Base-by-base conservation (phyloP, 2,888 invertebrate species). In the Hofmannophila pseudospretella region DNA sequence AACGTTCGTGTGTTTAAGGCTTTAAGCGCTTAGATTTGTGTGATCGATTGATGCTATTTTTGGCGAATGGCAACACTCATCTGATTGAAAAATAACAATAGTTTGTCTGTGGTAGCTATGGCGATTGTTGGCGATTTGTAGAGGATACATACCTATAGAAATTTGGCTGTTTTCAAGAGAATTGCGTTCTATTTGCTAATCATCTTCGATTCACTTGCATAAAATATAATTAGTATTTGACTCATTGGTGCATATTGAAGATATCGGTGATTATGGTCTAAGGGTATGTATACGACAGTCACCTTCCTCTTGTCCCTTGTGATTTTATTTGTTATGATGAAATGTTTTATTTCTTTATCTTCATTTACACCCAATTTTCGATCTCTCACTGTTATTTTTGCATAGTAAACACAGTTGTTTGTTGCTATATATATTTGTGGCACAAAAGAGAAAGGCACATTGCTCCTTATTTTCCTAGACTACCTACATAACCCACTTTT, bases 401-500 rank as follows among this genome's bases (percentile, higher is more conserved):
- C n/a, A n/a, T n/a, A 12, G 16, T 10, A 7, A 14, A 26, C n/a
- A 28, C 28, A 32, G 19, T 26, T 30, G 11, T 8, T 16, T 25
- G 10, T 28, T 32, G 13, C 11, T 39, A 9, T 3, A 4, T 2
- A 3, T 23, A 34, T 28, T 27, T 19, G 34, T 28, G 13, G 13
- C 20, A 10, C 33, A 56, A 62, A 74, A 72, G 73, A 75, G 75
- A 75, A 75, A 75, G 75, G 69, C 55, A 49, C 51, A 54, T 51
- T 64, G 53, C 59, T 46, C 33, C 45, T 49, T 57, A 51, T 54
- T 56, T 45, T 55, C 51, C 25, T 36, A 19, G n/a, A 11, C 10
- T 55, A 4, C 5, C 16, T 16, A 16, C 5, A 54, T 72, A 74
- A 73, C 75, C 74, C 71, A 75, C 67, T 49, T 58, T 44, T 32